Percentiles rank a stretch among this genome's conserved stretches.
phyloP scores from a whole-genome alignment of 2,888 invertebrate species.

The Agrochola circellaris region DNA sequence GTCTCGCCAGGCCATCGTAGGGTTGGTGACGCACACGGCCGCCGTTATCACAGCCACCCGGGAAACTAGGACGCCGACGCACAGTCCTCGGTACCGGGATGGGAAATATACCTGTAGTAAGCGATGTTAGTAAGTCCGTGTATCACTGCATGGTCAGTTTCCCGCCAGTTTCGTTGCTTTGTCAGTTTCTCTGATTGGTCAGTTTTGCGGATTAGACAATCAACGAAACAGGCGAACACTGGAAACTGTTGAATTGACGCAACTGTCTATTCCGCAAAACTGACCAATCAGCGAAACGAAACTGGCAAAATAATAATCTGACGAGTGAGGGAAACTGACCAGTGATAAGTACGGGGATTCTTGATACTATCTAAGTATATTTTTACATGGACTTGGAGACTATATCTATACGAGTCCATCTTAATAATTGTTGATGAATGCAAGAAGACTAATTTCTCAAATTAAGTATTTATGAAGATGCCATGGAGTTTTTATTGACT shows the following conservation, averaged over 20 bases:
- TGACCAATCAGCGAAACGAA: not conserved
- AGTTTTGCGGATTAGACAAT: not conserved
- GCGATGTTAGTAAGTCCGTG: not conserved
- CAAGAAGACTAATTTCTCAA: not conserved
- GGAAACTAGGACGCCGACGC: slow-evolving; percentile 80
- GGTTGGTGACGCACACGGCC: slow-evolving; percentile 81
- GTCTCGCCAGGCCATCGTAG: slow-evolving; percentile 66
- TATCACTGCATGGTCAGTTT: not conserved
- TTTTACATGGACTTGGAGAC: not conserved
- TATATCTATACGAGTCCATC: not conserved
- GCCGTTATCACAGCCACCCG: slow-evolving; percentile 82
- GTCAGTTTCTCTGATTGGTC: not conserved
- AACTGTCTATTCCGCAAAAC: not conserved
- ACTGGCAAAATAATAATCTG: not conserved
- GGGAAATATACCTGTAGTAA: slow-evolving; percentile 78
- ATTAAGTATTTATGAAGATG: not conserved
- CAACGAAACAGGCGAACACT: not conserved
- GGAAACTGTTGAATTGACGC: not conserved
- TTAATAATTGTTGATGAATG: not conserved
- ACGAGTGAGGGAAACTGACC: too few relatives aligned
- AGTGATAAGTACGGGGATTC: not conserved
- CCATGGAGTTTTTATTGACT: not conserved
- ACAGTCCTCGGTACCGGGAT: slow-evolving; percentile 83
- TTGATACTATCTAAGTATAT: not conserved
- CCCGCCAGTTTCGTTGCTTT: not conserved